Base-by-base conservation (phyloP, 2,888 invertebrate genomes). In the Anagyrus pseudococci region DNA sequence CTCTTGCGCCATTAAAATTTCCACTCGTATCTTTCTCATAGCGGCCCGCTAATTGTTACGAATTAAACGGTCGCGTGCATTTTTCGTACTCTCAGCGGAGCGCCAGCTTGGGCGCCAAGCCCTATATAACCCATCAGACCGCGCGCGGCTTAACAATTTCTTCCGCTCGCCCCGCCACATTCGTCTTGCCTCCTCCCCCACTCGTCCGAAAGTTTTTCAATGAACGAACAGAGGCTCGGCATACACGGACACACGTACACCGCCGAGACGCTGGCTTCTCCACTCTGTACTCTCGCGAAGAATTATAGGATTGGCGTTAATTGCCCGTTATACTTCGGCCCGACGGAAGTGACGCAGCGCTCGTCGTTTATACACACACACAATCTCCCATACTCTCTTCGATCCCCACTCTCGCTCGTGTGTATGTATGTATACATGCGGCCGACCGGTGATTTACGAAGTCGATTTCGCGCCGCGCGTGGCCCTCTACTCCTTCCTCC, bases 271-370 rank as follows among this genome's bases (percentile, higher is more conserved):
- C 19, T n/a, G 37, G 60, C 57, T 60, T n/a, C 29, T 37, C 58
- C 64, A 63, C n/a, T n/a, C n/a, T n/a, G n/a, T n/a, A n/a, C n/a
- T n/a, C n/a, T n/a, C n/a, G n/a, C 66, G 66, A 68, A 68, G 67
- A 69, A 70, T 70, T 66, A 67, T 63, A 64, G 65, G 66, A 68
- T 69, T 70, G 69, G 70, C 70, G 69, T 70, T 71, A 71, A 71
- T 71, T 70, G 70, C 63, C 65, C 64, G 69, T 69, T 70, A 69
- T 67, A 65, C 67, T 54, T 56, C 64, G 62, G 66, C 46, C 64
- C 64, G 64, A 68, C 67, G 68, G 68, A 71, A 67, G 64, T 69
- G 69, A 71, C 67, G 67, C 68, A 62, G 59, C 58, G 59, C 65
- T 58, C 33, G 33, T 26, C n/a, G n/a, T n/a, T n/a, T n/a, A n/a